Percentiles rank a stretch among this genome's conserved stretches.
Conservation (phyloP, 1,140 invertebrate species). For the Carposina sasakii region DNA sequence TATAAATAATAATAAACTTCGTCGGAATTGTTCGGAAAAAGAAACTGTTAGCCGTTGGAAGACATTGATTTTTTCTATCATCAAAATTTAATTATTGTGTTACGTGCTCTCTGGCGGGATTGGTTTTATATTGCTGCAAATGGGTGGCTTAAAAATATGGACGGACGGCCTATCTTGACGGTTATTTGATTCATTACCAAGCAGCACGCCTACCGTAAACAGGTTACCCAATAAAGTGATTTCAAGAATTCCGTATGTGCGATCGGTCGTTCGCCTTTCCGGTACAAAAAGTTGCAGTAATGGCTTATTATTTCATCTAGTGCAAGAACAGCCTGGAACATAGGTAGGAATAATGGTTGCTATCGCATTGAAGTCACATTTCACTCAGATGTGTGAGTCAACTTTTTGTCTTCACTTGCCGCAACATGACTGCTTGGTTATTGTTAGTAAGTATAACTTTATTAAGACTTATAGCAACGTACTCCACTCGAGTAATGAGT, state of each 20-base stretch:
- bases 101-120: slow-evolving; percentile 24
- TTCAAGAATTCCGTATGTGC: slow-evolving; percentile 58
- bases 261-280: slow-evolving; percentile 50
- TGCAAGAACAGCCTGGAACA: too few species aligned
- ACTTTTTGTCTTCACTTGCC: too few species aligned
- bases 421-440: too few species aligned
- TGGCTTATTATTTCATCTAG: too few species aligned
- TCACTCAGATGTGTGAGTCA: too few species aligned
- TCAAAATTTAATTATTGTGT: slow-evolving; percentile 29
- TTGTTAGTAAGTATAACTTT: too few species aligned
- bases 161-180: slow-evolving; percentile 29
- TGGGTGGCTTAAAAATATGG: slow-evolving; percentile 28
- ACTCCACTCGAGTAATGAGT: too few species aligned
- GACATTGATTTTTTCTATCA: slow-evolving; percentile 35
- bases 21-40: slow-evolving; percentile 20
- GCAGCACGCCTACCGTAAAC: slow-evolving; percentile 59
- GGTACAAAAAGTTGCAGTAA: slow-evolving; percentile 56
- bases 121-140: slow-evolving; percentile 25
- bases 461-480: too few species aligned
- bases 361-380: too few species aligned
- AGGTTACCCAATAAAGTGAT: slow-evolving; percentile 65
- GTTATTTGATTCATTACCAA: slow-evolving; percentile 52
- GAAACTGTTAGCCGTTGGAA: slow-evolving; percentile 30
- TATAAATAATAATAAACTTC: too few species aligned
- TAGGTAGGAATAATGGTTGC: too few species aligned